Evolutionary conservation across 1,140 invertebrate species (phyloP), one percentile per base, ranked within the genome.

Genomic region (Neoseiulus cucumeris): DNA sequence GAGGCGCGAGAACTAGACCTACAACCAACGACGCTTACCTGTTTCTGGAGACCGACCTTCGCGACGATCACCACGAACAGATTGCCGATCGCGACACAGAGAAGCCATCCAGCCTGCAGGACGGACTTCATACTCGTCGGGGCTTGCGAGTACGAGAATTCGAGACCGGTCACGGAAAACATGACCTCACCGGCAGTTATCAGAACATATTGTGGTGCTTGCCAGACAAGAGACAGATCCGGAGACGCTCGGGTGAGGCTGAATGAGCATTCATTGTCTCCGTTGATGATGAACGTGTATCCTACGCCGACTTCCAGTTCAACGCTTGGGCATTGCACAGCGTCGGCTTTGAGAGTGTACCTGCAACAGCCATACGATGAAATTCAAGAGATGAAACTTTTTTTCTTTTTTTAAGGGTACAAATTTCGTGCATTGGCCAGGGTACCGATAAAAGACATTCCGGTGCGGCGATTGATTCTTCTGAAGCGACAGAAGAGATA

Each of bases 111-210:
- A 5, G 92, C 89, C 73, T 89, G 85, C 28, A 98, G 74, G 0
- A 97, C 82, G 0, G 91, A 88, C 73, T 92, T 95, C 90, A 96
- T 93, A 67, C 83, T 86, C n/a, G 77, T 74, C 0, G 91, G 91
- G 0, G 91, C 86, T 80, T 85, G 81, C 30, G 80, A 80, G 74
- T 93, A 96, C 0, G 89, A 87, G 76, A 95, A 95, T 70, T 91
- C 86, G 9, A 93, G 78, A 9, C 91, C 91, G 0, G 89, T 94
- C 17, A 95, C 82, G 0, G 87, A 89, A 73, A 93, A 93, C 78
- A 95, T 83, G 28, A 95, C 80, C 76, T 86, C 87, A 6, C 82
- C 90, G 68, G 84, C 78, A 0, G 90, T 92, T 67, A 94, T 85
- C 0, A 91, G 75, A 25, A 91, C 74, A 72, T 91, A 91, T 73